Evolutionary conservation across 2,113 vertebrate species (phyloP), one percentile per base, ranked within the genome.

Genomic region (Nesogale talazaci): DNA sequence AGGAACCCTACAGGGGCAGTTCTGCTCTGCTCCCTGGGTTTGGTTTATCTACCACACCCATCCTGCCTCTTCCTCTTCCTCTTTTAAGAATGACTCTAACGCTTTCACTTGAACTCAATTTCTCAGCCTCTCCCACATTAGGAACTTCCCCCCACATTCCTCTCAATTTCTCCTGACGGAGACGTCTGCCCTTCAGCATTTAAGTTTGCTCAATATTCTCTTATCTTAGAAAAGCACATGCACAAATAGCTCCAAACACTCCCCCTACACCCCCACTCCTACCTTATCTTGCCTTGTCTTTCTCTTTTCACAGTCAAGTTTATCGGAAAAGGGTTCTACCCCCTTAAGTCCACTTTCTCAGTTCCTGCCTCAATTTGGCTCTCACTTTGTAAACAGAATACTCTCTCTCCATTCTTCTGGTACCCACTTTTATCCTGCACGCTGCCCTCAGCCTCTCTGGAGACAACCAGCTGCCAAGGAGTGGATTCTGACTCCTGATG

Each of bases 151-250:
- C 69, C 27, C 31, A 36, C 12, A 52, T 57, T 70, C 70, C 29
- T 74, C 11, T 34, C 25, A 3, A 25, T 34, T 7, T 77, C 38
- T 89, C 69, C 38, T 57, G 57, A 88, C 38, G 46, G 42, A 88
- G n/a, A 20, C 34, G 78, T 75, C 70, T 91, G 83, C 29, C 31
- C 42, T 57, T 65, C 67, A 82, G 42, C 29, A 9, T 16, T 81
- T 69, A 36, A 46, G 25, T 46, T 81, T 74, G 23, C 27, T 93
- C 34, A 59, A 4, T 31, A 67, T 19, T 86, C 63, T 46, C 78
- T 82, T 90, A 92, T 90, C 89, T 95, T 69, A 92, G 63, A 79
- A 86, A 86, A 40, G 63, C 65, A 93, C 6, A 72, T 23, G n/a
- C 1, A 65, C 14, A 79, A 52, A 52, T 52, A 11, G 78, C 15